Percentiles rank a stretch among this genome's conserved stretches.
phyloP scores from a whole-genome alignment of 1,140 invertebrate genomes.

The Drosophila teissieri region DNA sequence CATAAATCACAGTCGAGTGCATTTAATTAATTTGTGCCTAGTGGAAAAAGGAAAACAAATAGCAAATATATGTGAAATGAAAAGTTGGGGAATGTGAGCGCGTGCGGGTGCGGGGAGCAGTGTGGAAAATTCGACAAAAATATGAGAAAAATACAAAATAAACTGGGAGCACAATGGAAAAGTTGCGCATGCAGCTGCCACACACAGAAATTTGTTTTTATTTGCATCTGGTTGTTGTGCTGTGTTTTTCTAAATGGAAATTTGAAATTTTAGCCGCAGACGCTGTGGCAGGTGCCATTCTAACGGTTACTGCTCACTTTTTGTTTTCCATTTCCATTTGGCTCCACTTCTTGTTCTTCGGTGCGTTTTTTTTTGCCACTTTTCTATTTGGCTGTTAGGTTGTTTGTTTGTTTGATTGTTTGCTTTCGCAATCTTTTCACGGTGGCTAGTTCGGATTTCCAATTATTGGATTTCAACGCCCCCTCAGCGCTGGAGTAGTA shows the following conservation, averaged over 20 bases:
- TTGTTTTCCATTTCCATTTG: conserved; percentile 34
- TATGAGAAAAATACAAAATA: conserved; percentile 44
- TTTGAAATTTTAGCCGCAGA: conserved; percentile 55
- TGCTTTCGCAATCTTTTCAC: conserved; percentile 55
- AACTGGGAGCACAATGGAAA: conserved; percentile 44
- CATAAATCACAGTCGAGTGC: conserved; percentile 67
- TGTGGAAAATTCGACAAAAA: conserved; percentile 35
- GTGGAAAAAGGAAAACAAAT: conserved; percentile 47
- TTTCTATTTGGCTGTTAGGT: conserved; percentile 14
- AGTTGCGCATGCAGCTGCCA: conserved; percentile 52
- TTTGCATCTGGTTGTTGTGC: conserved; percentile 43
- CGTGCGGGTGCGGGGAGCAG: background rate
- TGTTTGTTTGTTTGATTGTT: conserved; percentile 13
- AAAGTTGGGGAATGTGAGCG: conserved; percentile 17
- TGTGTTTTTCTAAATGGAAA: conserved; percentile 54
- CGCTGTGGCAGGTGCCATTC: conserved; percentile 52
- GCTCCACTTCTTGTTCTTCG: conserved; percentile 13
- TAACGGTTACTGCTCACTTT: conserved; percentile 45
- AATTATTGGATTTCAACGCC: conserved; percentile 65
- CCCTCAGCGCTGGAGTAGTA: conserved; percentile 9
- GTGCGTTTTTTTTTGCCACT: conserved; percentile 5
- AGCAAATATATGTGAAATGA: conserved; percentile 39
- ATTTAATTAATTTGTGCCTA: conserved; percentile 64
- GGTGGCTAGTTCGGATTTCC: conserved; percentile 56
- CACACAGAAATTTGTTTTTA: conserved; percentile 52